These are phyloP conservation scores for Adineta ricciae DNA, from an alignment of 2,888 invertebrate genomes.

Conservation along the genomic window DNA sequence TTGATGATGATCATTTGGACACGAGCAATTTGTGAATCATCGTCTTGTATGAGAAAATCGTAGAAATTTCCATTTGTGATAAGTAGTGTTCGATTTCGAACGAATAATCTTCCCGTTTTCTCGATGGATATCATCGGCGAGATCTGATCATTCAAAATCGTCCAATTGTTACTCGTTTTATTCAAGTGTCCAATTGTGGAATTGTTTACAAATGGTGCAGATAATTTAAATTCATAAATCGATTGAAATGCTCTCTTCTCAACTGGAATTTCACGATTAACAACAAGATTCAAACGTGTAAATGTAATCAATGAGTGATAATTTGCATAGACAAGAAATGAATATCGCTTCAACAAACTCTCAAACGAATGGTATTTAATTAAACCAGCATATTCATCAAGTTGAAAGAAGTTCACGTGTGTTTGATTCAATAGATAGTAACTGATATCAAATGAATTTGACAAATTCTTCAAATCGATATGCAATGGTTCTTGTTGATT, in stretches of 20 bases:
- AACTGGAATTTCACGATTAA: background rate
- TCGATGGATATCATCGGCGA: background rate
- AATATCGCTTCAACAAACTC: background rate
- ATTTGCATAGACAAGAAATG: background rate
- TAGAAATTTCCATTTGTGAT: background rate
- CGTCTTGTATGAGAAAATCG: background rate
- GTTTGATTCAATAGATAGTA: background rate
- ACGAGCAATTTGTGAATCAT: background rate
- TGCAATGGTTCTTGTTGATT: background rate
- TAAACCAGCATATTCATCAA: constrained; percentile 3
- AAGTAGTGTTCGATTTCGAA: background rate
- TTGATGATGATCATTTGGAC: background rate
- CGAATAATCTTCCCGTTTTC: background rate
- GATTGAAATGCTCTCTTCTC: background rate
- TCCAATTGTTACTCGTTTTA: background rate
- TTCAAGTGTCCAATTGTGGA: background rate
- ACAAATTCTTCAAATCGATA: background rate
- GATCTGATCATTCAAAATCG: background rate
- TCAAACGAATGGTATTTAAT: background rate
- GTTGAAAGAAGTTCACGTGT: background rate
- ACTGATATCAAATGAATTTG: background rate
- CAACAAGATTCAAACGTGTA: background rate
- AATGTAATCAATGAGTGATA: background rate
- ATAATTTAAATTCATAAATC: background rate
- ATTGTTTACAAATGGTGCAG: background rate